Base-by-base conservation (phyloP, 2,113 vertebrate genomes). In the Neolamprologus toae region DNA sequence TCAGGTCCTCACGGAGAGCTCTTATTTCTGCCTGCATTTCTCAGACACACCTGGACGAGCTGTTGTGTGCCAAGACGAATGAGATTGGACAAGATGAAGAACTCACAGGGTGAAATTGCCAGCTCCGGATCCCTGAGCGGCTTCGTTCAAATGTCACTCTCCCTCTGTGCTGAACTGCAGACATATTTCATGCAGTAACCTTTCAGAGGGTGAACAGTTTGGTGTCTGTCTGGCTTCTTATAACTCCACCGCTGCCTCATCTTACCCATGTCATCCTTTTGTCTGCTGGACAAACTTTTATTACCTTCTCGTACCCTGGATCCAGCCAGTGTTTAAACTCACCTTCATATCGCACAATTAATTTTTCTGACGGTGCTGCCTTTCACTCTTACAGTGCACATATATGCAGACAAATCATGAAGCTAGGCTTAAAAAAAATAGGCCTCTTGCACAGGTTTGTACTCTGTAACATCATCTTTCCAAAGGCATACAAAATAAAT, bases 111-210 rank as follows among this genome's bases (percentile, higher is more conserved):
- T 88, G 79, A 88, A 84, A 92, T 84, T 90, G 90, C 81, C 83
- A 49, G 71, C 78, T 16, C 53, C 8, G 33, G 76, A 57, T 93
- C 92, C 86, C 84, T 4, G 35, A 88, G 89, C 7, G 54, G 84
- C 28, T 6, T 83, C 81, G 40, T 68, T 92, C 81, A 92, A 88
- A 92, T 88, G 88, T 88, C 86, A 90, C 82, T 85, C 76, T 40
- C 31, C 82, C 19, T 3, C 76, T 35, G 86, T 7, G 80, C 23
- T 80, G 17, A 5, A 21, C 85, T 16, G 88, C 84, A 51, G 88
- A 53, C 63, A 16, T 85, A 81, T 83, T 82, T 83, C 66, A 81
- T 73, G 68, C 54, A 84, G 88, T 89, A 89, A 90, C 90, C 86
- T 92, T 89, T 90, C 16, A 16, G 31, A 63, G 82, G 78, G 47